Conservation (phyloP, 2,888 invertebrate species). For the Linyphia triangularis region DNA sequence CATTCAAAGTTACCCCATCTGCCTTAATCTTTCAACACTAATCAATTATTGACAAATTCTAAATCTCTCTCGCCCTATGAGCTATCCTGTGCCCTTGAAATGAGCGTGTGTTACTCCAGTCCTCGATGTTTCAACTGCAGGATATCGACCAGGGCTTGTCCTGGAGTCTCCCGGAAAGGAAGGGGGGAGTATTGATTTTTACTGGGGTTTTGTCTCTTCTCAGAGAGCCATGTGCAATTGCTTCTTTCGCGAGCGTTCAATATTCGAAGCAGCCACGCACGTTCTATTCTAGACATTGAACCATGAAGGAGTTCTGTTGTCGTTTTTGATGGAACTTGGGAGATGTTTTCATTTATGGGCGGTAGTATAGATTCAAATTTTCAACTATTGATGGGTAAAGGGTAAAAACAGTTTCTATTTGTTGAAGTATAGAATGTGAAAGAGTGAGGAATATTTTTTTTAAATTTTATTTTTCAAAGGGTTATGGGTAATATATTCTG, state of each 20-base stretch:
- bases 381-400: no score
- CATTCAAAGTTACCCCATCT: neutral
- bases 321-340: no score
- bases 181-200: constrained; percentile 61
- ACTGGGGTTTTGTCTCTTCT: constrained; percentile 28
- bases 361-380: no score
- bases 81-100: constrained; percentile 41
- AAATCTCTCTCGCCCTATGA: neutral
- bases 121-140: constrained; percentile 50
- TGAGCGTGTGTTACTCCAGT: neutral
- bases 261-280: constrained; percentile 6
- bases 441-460: no score
- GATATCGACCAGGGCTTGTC: constrained; percentile 50
- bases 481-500: no score
- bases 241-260: neutral
- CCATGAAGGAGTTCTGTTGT: no score
- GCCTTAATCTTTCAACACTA: neutral
- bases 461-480: no score
- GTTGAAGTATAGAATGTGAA: no score
- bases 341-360: no score
- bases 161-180: neutral
- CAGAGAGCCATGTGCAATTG: constrained; percentile 32
- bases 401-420: no score
- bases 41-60: neutral
- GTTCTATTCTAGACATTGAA: neutral